Base-by-base conservation (phyloP, 2,888 invertebrate genomes). In the Caenorhabditis sp. region DNA sequence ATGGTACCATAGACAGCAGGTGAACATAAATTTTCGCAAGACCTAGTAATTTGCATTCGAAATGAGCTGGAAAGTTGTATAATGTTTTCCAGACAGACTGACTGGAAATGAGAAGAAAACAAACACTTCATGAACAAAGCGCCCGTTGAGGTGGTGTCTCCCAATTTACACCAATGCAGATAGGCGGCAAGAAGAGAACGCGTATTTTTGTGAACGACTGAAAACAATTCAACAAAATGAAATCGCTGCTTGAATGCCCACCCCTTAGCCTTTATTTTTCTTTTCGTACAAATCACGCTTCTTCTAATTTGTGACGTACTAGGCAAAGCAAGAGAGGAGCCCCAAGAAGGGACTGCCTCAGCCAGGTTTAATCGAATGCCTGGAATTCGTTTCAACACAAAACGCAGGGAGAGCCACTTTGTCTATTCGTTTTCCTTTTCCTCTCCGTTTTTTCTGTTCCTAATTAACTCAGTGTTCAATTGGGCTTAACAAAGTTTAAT, bases 331-430 rank as follows among this genome's bases (percentile, higher is more conserved):
- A 15, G 5, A 39, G 30, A 22, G 26, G 20, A 39, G 35, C 22
- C 30, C 8, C 39, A 39, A 1, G 41, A 52, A 66, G 24, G 59
- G 58, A 43, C 68, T 41, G 48, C 56, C 48, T 58, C 66, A 58
- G 22, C 68, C 70, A 59, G 70, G 70, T 70, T 70, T 70, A 70
- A 70, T 70, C 70, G 45, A 70, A 70, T 70, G 70, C 59, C 59
- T 70, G 59, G 70, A 59, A 70, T 70, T 70, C 59, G 70, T 70
- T 70, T 59, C 45, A 37, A 27, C 37, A 70, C 39, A 70, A 70
- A 53, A 70, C 70, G 53, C 24, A 13, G 32, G 17, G 9, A 9
- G 35, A 35, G 9, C 9, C 11, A 35, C 11, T 4, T 39, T 39
- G n/a, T n/a, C n/a, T n/a, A 35, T 35, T 35, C 22, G 27, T 3